phyloP scores from a whole-genome alignment of 2,888 invertebrate species.

The Cryptocephalus moraei region DNA sequence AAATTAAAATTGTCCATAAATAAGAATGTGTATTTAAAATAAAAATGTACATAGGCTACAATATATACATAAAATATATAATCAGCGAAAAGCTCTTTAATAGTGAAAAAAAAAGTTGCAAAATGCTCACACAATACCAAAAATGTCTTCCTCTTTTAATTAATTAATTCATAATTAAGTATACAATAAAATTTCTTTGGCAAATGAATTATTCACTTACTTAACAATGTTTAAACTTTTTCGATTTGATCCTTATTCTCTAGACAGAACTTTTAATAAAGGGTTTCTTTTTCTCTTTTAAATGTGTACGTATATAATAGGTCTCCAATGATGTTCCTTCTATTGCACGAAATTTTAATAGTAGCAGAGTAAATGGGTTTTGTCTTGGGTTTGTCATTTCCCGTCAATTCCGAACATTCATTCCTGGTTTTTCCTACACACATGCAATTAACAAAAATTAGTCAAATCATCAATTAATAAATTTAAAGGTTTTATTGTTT shows the following conservation, averaged over 20 bases:
- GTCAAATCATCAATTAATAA: slow-evolving; percentile 4
- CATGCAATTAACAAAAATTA: slow-evolving; percentile 23
- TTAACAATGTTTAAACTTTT: background rate
- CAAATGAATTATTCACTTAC: slow-evolving; percentile 7
- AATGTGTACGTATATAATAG: background rate
- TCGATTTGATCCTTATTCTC: background rate
- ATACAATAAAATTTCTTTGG: slow-evolving; percentile 18
- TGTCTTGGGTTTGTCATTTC: slow-evolving; percentile 1
- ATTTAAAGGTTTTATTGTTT: background rate
- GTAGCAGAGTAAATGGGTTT: slow-evolving; percentile 5
- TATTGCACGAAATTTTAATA: slow-evolving; percentile 12
- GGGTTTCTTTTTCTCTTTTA: background rate
- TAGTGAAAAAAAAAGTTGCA: slow-evolving; percentile 9
- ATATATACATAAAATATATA: slow-evolving; percentile 22
- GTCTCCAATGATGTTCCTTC: slow-evolving; percentile 1
- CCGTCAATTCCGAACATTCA: slow-evolving; percentile 11
- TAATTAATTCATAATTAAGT: slow-evolving; percentile 2
- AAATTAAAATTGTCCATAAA: background rate
- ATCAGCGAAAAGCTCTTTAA: slow-evolving; percentile 10
- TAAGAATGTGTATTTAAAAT: slow-evolving; percentile 21
- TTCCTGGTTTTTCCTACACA: slow-evolving; percentile 21
- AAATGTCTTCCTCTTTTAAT: background rate
- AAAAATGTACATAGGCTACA: slow-evolving; percentile 23
- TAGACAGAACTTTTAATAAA: background rate
- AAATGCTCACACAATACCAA: slow-evolving; percentile 15